These are phyloP conservation scores for Physella acuta DNA, from an alignment of 1,140 invertebrate genomes.

Conservation along the genomic window DNA sequence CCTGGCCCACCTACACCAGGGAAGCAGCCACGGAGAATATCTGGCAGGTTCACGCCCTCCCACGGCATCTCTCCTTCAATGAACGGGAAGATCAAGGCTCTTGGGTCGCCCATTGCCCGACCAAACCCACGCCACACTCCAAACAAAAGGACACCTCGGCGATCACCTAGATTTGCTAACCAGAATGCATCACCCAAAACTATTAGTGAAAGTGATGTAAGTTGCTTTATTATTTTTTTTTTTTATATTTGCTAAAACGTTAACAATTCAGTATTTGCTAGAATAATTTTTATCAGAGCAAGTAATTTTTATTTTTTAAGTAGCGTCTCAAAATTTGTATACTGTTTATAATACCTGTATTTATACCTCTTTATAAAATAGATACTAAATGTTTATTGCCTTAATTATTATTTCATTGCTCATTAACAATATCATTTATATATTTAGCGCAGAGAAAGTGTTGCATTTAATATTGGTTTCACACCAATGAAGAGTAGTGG, in stretches of 20 bases:
- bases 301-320: neutral
- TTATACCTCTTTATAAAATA: neutral
- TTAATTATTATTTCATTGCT: too few species aligned
- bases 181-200: neutral
- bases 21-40: conserved; percentile 18
- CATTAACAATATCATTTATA: neutral
- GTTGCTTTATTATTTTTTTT: neutral
- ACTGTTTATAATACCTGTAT: neutral
- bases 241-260: neutral
- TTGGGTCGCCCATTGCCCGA: conserved; percentile 7
- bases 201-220: neutral
- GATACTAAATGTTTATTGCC: too few species aligned
- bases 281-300: neutral
- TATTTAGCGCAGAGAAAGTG: conserved; percentile 2
- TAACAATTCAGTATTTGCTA: neutral
- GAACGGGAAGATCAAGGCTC: neutral
- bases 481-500: conserved; percentile 5
- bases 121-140: neutral
- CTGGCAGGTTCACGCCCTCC: conserved; percentile 9
- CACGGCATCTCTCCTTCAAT: conserved; percentile 1
- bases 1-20: conserved; percentile 46
- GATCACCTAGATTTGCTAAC: conserved; percentile 4
- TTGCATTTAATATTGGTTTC: conserved; percentile 18
- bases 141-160: neutral
- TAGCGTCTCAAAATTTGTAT: neutral